Evolutionary conservation across 2,113 vertebrate genomes (phyloP).

Genomic region (Myodes glareolus): DNA sequence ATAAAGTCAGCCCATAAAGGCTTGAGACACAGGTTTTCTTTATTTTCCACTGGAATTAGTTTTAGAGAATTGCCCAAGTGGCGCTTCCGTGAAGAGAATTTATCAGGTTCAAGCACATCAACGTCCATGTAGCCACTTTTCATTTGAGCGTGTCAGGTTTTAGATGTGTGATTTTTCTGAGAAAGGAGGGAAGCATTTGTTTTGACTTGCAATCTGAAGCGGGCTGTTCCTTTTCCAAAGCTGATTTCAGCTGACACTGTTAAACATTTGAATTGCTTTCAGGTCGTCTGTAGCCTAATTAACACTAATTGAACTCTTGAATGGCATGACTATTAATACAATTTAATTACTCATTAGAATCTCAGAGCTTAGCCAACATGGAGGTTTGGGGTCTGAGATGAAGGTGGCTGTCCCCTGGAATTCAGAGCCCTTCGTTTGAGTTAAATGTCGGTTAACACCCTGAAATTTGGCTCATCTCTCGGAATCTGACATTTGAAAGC

Average conservation of each 20-base stretch:
- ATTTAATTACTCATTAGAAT: constrained; percentile 78
- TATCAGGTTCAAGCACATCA: constrained; percentile 69
- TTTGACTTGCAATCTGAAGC: constrained; percentile 68
- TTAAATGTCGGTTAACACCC: constrained; percentile 31
- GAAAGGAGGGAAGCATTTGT: constrained; percentile 64
- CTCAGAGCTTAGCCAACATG: constrained; percentile 33
- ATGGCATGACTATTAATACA: constrained; percentile 82
- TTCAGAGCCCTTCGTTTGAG: constrained; percentile 47
- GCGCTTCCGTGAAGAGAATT: constrained; percentile 66
- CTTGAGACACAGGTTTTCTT: constrained; percentile 40
- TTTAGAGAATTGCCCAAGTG: constrained; percentile 49
- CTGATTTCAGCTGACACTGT: constrained; percentile 77
- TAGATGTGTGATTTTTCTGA: constrained; percentile 58
- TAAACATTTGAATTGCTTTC: constrained; percentile 80
- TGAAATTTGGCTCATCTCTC: constrained; percentile 46
- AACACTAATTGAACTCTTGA: constrained; percentile 83
- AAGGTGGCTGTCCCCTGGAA: not conserved
- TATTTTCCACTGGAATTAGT: constrained; percentile 45
- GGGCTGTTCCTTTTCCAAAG: constrained; percentile 69
- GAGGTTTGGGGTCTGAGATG: constrained; percentile 29
- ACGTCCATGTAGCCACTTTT: constrained; percentile 43
- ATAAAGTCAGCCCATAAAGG: not conserved
- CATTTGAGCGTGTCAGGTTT: constrained; percentile 44
- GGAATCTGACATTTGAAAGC: constrained; percentile 64
- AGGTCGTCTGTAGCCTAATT: constrained; percentile 81